These are phyloP conservation scores for Tokudaia muenninki DNA, from an alignment of 2,797 vertebrate genomes.

Conservation along the genomic window DNA sequence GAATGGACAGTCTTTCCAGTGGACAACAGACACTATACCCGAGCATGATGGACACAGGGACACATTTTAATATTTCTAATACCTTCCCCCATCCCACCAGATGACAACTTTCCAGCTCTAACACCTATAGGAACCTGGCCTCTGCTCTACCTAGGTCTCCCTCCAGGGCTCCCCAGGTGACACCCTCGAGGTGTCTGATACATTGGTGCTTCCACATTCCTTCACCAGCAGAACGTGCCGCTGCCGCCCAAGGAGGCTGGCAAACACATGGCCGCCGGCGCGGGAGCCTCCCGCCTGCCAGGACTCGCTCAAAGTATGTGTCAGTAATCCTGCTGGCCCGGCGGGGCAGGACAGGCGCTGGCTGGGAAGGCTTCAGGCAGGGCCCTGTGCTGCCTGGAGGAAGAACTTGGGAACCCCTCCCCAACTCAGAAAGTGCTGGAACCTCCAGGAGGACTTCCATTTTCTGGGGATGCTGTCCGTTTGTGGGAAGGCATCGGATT, in stretches of 20 bases:
- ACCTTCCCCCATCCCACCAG: neutral
- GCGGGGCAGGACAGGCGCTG: conserved; percentile 85
- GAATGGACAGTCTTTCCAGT: neutral
- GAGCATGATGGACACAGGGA: too few relatives aligned
- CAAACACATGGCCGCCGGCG: conserved; percentile 95
- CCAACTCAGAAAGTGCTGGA: neutral
- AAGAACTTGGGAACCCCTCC: neutral
- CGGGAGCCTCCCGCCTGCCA: conserved; percentile 96
- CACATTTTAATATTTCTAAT: neutral
- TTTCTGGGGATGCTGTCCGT: neutral
- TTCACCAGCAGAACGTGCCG: conserved; percentile 94
- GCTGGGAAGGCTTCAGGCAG: conserved; percentile 77
- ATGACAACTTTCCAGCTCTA: neutral
- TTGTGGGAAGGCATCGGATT: neutral
- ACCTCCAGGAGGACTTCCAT: neutral
- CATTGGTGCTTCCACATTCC: conserved; percentile 94
- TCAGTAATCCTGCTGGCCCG: conserved; percentile 93
- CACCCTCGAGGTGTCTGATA: conserved; percentile 95
- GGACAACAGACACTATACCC: neutral
- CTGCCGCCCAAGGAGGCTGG: conserved; percentile 96
- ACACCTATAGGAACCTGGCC: neutral
- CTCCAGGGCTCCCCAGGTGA: conserved; percentile 90
- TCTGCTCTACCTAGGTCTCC: conserved; percentile 73
- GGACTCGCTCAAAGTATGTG: conserved; percentile 99
- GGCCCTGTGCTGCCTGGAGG: conserved; percentile 21